phyloP scores from a whole-genome alignment of 2,797 vertebrate species.

The Bryconaethiops microstoma region DNA sequence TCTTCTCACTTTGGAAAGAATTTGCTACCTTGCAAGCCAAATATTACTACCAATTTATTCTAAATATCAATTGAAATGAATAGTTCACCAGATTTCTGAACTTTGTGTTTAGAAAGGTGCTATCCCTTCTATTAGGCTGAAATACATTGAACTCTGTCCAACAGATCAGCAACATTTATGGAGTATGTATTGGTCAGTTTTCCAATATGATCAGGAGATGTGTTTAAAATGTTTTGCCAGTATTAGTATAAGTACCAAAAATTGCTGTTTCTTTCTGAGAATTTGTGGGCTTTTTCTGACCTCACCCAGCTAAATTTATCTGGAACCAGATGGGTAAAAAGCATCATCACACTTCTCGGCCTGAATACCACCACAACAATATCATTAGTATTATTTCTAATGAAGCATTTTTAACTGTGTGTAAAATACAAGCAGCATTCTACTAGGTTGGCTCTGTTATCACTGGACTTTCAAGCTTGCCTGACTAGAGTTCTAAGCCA shows the following conservation, averaged over 20 bases:
- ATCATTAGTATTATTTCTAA: neutral
- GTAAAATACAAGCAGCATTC: constrained; percentile 9
- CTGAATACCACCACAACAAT: neutral
- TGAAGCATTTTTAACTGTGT: neutral
- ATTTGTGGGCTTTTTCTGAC: neutral
- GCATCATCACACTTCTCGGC: neutral
- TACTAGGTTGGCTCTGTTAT: neutral
- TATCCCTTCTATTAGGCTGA: too few species aligned
- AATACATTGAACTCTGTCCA: too few species aligned
- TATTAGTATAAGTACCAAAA: neutral
- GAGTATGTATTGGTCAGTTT: too few species aligned
- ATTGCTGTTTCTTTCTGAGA: neutral
- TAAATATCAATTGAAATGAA: too few species aligned
- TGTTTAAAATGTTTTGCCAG: neutral
- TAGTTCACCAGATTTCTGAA: too few species aligned
- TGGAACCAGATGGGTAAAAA: neutral
- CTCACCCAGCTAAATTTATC: neutral
- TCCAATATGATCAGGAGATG: too few species aligned
- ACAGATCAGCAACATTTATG: too few species aligned
- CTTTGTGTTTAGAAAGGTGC: too few species aligned
- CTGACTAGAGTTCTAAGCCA: neutral
- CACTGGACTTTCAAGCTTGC: neutral
- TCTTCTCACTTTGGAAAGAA: too few species aligned
- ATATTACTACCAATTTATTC: too few species aligned
- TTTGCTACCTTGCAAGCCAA: too few species aligned